A percentile compares a stretch with the other conserved stretches of the same genome.
phyloP scores from a whole-genome alignment of 1,140 invertebrate species.

The Myzus persicae region DNA sequence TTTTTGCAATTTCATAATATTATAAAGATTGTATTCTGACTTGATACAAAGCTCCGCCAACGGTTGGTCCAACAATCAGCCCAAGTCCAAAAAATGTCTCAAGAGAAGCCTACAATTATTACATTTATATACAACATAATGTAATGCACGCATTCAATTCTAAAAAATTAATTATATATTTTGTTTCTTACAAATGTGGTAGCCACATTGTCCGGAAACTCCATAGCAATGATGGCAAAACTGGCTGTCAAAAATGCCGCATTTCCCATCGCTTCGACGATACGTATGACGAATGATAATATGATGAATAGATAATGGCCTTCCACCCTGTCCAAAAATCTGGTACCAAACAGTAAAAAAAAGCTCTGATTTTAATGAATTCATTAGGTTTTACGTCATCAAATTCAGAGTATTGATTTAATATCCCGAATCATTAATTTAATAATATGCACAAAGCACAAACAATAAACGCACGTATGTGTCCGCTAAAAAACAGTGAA shows the following conservation, averaged over 20 bases:
- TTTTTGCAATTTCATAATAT: neutral
- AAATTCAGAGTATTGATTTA: neutral
- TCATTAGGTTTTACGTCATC: neutral
- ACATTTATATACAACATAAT: neutral
- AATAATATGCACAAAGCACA: neutral
- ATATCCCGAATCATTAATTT: neutral
- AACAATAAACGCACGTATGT: neutral
- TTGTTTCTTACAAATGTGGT: constrained; percentile 82
- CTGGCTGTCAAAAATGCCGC: constrained; percentile 91
- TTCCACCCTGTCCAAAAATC: constrained; percentile 81
- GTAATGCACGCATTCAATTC: neutral
- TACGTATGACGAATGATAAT: constrained; percentile 84
- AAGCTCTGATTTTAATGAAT: neutral
- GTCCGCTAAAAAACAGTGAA: neutral
- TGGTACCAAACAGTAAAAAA: constrained; percentile 65
- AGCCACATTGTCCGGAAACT: constrained; percentile 89
- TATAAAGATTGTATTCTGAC: constrained; percentile 63
- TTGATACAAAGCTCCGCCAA: constrained; percentile 82
- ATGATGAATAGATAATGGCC: constrained; percentile 83
- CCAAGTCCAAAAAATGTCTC: constrained; percentile 92
- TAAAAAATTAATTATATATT: neutral
- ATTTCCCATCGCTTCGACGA: constrained; percentile 90
- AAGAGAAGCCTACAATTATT: constrained; percentile 72
- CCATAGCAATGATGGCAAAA: constrained; percentile 92
- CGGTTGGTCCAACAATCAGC: constrained; percentile 83